Evolutionary conservation across 2,888 invertebrate species (phyloP).

Genomic region (Xylota sylvarum): DNA sequence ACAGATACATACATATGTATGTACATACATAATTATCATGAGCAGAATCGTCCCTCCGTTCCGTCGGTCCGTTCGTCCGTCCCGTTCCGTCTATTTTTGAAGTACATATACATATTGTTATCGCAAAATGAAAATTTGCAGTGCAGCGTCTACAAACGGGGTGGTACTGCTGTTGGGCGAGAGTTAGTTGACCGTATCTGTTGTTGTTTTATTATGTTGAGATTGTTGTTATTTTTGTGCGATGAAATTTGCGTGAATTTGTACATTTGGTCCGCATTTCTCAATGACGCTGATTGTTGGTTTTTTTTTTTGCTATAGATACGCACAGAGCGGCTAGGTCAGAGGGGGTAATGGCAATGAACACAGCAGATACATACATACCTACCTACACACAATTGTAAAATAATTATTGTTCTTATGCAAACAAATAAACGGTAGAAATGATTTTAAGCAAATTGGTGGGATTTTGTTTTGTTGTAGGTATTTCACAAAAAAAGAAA

Average conservation of each 20-base stretch:
- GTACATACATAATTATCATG: too few relatives aligned
- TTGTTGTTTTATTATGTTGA: neutral
- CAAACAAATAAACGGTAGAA: conserved; percentile 7
- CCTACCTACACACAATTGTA: neutral
- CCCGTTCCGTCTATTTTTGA: conserved; percentile 10
- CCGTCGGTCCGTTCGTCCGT: neutral
- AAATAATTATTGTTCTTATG: conserved; percentile 21
- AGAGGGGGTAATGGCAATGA: conserved; percentile 24
- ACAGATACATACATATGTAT: conserved; percentile 9
- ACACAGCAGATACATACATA: neutral
- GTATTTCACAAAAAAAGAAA: too few relatives aligned
- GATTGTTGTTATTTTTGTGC: conserved; percentile 20
- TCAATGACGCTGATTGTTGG: conserved; percentile 32
- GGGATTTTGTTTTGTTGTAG: neutral
- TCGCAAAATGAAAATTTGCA: conserved; percentile 17
- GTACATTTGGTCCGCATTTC: conserved; percentile 18
- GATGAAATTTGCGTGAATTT: neutral
- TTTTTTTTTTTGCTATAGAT: conserved; percentile 4
- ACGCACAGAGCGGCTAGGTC: neutral
- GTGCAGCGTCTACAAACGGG: neutral
- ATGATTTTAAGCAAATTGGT: conserved; percentile 6
- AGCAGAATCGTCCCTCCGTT: neutral
- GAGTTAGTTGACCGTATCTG: conserved; percentile 35
- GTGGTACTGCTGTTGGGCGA: neutral
- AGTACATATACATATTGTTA: conserved; percentile 20